Conservation (phyloP, 1,140 invertebrate genomes). For the Sitobion miscanthi region DNA sequence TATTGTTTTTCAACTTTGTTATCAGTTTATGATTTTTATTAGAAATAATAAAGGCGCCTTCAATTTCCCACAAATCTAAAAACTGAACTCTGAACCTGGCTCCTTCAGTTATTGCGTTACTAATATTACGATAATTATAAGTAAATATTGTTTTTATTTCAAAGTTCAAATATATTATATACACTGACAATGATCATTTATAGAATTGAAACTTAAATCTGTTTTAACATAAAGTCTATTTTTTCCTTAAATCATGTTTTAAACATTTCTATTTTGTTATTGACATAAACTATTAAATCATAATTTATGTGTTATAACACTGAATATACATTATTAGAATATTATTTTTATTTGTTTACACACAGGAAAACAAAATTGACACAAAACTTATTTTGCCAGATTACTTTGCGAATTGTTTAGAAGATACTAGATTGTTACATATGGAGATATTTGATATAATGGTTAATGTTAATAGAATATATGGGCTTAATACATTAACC, state of each 20-base stretch:
- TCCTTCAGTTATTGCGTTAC: not conserved
- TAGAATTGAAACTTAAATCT: not conserved
- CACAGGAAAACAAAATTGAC: constrained; percentile 43
- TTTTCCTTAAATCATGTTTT: not conserved
- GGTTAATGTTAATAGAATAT: constrained; percentile 35
- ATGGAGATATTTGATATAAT: constrained; percentile 43
- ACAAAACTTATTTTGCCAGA: constrained; percentile 48
- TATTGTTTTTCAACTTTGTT: not conserved
- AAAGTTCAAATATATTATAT: not conserved
- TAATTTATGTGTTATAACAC: not conserved
- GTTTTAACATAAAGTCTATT: not conserved
- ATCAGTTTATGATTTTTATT: not conserved
- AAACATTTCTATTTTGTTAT: not conserved
- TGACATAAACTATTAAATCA: not conserved
- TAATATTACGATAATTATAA: not conserved
- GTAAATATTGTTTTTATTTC: not conserved
- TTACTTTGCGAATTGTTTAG: constrained; percentile 41
- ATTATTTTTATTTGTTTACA: constrained; percentile 4
- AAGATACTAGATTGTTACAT: constrained; percentile 43
- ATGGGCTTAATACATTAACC: constrained; percentile 1
- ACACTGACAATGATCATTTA: not conserved
- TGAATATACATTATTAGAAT: not conserved
- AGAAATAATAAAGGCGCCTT: not conserved
- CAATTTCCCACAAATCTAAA: not conserved
- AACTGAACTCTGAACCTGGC: not conserved